Evolutionary conservation across 2,797 vertebrate species (phyloP).

Genomic region (Acanthurus leucopareius): DNA sequence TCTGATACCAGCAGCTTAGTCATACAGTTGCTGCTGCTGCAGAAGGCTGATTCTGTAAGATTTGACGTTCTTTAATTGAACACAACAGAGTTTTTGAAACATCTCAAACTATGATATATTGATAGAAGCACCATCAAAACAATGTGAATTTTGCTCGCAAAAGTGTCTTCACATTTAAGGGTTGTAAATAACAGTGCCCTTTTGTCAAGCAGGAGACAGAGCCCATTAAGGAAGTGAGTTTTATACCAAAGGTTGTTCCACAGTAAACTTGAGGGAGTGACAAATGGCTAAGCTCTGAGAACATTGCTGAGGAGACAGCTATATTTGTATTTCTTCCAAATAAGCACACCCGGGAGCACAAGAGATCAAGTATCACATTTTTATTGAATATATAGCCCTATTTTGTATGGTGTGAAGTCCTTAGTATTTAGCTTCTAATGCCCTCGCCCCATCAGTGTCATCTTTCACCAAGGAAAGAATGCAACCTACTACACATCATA

Average conservation of each 20-base stretch:
- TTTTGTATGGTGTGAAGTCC: slow-evolving; percentile 76
- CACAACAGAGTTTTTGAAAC: neutral
- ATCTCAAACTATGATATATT: neutral
- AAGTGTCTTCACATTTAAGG: neutral
- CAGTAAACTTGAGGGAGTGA: slow-evolving; percentile 64
- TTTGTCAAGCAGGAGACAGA: slow-evolving; percentile 17
- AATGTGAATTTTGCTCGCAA: neutral
- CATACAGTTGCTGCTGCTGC: neutral
- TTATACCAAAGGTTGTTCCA: slow-evolving; percentile 76
- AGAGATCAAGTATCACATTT: slow-evolving; percentile 81
- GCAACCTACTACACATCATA: slow-evolving; percentile 67
- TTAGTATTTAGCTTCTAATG: slow-evolving; percentile 67
- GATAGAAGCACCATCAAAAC: neutral
- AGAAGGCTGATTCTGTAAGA: neutral
- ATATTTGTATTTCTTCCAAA: slow-evolving; percentile 85
- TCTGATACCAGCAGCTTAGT: neutral
- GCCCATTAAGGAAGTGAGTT: slow-evolving; percentile 49
- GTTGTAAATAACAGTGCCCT: slow-evolving; percentile 28
- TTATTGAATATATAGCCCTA: slow-evolving; percentile 78
- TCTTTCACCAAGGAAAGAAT: slow-evolving; percentile 82
- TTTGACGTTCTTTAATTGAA: neutral
- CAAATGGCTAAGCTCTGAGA: slow-evolving; percentile 73
- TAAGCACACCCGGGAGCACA: slow-evolving; percentile 69
- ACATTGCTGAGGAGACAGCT: slow-evolving; percentile 79
- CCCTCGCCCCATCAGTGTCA: slow-evolving; percentile 66